Base-by-base conservation (phyloP, 2,888 invertebrate genomes). In the Minunthozetes semirufus region DNA sequence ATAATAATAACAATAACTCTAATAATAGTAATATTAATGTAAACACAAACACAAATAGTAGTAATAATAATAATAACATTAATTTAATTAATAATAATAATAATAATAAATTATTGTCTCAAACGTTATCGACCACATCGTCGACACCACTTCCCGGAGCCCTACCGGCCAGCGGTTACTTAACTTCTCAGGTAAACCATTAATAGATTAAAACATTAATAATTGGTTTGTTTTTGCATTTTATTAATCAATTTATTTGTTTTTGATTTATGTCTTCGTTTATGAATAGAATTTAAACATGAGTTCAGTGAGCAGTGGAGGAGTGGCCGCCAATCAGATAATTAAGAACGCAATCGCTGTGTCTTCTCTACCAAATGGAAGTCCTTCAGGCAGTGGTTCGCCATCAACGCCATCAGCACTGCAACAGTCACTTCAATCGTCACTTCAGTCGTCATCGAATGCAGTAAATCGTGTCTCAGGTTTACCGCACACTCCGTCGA, bases 121-220 rank as follows among this genome's bases (percentile, higher is more conserved):
- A 46, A 56, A 8, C 53, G 17, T 8, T 9, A 53, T 22, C 72
- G 22, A 33, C 50, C 2, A 48, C 19, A 8, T 22, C 22, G 2
- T 11, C 22, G 22, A 25, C 19, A 25, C 27, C 46, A 27, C 38
- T 56, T 17, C 72, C 48, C 29, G 77, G 76, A 19, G 79, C 78
- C 25, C 59, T 79, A 38, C 79, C 79, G 61, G 79, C 79, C 25
- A 79, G 79, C 77, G 79, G 79, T 75, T 79, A 79, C 74, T 74
- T 79, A 38, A 78, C 75, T 73, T 78, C 78, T 22, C 78, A 79
- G 74, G 77, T 33, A 5, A 63, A 63, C 63, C 3, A 29, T 29
- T 63, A 29, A 33, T 29, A 29, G 33, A 25, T 61, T 25, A 17
- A 25, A 13, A 63, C 4, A 25, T 46, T 46, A 46, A 46, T 46